Conservation (phyloP, 2,888 invertebrate genomes). For the Bhutanitis thaidina region DNA sequence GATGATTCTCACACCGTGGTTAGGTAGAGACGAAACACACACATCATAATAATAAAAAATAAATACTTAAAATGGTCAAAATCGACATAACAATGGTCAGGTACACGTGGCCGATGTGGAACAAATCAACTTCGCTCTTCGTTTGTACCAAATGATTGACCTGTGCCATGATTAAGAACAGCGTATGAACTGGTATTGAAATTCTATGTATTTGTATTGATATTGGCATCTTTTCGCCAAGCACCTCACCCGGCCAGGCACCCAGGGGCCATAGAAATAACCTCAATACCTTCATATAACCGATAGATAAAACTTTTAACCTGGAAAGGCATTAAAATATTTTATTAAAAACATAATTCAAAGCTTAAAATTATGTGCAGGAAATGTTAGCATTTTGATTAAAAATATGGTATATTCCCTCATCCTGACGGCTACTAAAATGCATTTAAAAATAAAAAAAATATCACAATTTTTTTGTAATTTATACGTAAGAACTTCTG, state of each 20-base stretch:
- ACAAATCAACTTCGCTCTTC: slow-evolving; percentile 1
- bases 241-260: slow-evolving; percentile 6
- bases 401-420: too few species aligned
- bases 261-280: slow-evolving; percentile 5
- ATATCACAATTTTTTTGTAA: too few species aligned
- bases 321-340: background rate
- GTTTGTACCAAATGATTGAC: slow-evolving; percentile 12
- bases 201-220: slow-evolving; percentile 1
- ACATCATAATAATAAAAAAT: background rate
- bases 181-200: background rate
- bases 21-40: too few species aligned
- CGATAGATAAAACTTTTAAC: slow-evolving; percentile 3
- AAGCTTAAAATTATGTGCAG: too few species aligned
- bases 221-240: slow-evolving; percentile 6
- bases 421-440: too few species aligned
- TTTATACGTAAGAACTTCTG: too few species aligned
- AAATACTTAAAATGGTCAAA: slow-evolving; percentile 10
- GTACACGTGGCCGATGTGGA: slow-evolving; percentile 6
- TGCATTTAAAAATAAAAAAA: too few species aligned
- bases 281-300: slow-evolving; percentile 7
- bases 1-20: too few species aligned
- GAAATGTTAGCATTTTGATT: too few species aligned
- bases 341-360: too few species aligned
- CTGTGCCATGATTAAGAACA: background rate
- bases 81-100: background rate